Evolutionary conservation across 2,888 invertebrate species (phyloP).

Genomic region (Caenorhabditis sp.): DNA sequence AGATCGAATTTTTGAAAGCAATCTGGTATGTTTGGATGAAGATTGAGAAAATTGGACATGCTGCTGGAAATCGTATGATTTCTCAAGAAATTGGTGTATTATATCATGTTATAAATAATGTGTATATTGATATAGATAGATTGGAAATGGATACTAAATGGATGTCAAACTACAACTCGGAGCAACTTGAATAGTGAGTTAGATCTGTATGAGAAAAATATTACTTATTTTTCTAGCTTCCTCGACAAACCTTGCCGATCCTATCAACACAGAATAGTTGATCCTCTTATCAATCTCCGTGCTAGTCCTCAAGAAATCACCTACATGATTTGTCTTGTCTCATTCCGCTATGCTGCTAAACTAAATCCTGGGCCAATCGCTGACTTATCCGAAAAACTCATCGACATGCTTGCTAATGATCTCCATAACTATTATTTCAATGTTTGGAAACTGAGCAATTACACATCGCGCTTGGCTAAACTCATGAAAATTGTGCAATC

Average conservation of each 20-base stretch:
- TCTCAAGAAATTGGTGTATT: too few relatives aligned
- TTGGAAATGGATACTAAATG: too few relatives aligned
- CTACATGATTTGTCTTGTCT: not conserved
- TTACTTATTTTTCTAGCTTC: constrained; percentile 1
- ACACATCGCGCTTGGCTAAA: not conserved
- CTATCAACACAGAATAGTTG: not conserved
- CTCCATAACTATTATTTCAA: constrained; percentile 5
- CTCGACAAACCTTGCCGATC: not conserved
- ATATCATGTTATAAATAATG: too few relatives aligned
- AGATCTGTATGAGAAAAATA: too few relatives aligned
- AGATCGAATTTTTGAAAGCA: too few relatives aligned
- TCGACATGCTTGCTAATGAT: not conserved
- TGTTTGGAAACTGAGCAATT: not conserved
- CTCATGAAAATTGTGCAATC: not conserved
- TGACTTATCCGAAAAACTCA: not conserved
- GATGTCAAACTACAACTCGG: too few relatives aligned
- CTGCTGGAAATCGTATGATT: too few relatives aligned
- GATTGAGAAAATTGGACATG: too few relatives aligned
- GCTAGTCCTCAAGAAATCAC: constrained; percentile 3
- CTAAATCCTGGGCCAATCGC: not conserved
- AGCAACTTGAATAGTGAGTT: too few relatives aligned
- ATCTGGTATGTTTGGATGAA: too few relatives aligned
- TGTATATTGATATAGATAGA: too few relatives aligned
- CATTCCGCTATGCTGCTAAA: not conserved
- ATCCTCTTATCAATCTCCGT: not conserved